Percentiles rank a stretch among this genome's conserved stretches.
These are phyloP conservation scores for Germaria angustata DNA, from an alignment of 2,888 invertebrate species.

Conservation along the genomic window DNA sequence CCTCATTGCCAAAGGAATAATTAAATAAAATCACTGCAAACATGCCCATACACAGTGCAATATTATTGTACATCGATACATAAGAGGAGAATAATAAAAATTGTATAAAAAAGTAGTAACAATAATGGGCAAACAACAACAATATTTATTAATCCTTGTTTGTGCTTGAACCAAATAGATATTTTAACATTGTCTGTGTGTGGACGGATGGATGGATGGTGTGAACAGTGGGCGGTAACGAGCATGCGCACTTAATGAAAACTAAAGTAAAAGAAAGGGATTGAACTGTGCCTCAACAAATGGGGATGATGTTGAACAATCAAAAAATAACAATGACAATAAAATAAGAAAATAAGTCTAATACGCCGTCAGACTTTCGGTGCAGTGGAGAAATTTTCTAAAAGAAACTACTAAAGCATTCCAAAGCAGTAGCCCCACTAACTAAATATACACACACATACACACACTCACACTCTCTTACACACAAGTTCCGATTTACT, in stretches of 20 bases:
- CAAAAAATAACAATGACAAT: conserved; percentile 46
- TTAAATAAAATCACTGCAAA: background rate
- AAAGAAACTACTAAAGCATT: conserved; percentile 56
- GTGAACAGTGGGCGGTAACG: conserved; percentile 76
- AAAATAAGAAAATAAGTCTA: background rate
- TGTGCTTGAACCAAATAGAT: background rate
- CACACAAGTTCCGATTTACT: conserved; percentile 14
- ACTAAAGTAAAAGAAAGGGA: conserved; percentile 54
- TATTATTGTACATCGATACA: background rate
- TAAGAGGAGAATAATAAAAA: background rate
- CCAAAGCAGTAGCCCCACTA: conserved; percentile 55
- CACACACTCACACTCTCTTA: background rate
- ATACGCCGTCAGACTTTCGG: conserved; percentile 43
- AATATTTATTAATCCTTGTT: conserved; percentile 40
- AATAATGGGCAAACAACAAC: background rate
- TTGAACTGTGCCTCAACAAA: conserved; percentile 31
- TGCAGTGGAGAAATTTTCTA: conserved; percentile 53
- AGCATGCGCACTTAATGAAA: conserved; percentile 74
- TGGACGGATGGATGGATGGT: background rate
- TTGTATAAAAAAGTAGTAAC: background rate
- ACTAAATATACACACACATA: conserved; percentile 22
- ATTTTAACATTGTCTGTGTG: conserved; percentile 38
- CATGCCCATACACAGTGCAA: conserved; percentile 24
- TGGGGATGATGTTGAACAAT: conserved; percentile 73
- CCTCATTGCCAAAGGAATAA: background rate